Conservation (phyloP, 2,113 vertebrate species). For the Pantherophis guttatus region DNA sequence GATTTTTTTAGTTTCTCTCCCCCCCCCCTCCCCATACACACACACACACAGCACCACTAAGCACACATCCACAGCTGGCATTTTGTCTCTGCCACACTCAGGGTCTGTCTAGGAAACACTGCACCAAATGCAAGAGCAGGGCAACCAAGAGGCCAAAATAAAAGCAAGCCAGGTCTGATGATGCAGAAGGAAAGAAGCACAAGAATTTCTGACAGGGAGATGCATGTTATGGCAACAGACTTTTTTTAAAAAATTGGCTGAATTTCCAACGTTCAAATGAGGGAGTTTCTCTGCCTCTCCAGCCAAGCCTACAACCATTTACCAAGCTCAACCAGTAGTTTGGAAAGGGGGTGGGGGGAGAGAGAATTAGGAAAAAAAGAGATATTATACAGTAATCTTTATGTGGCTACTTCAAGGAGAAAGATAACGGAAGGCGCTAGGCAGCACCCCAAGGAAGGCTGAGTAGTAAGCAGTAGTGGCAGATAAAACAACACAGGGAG, state of each 20-base stretch:
- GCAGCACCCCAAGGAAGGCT: not conserved
- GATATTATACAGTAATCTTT: not conserved
- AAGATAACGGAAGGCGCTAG: not conserved
- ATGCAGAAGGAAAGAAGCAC: too few species aligned
- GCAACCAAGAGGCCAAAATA: not conserved
- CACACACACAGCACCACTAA: not conserved
- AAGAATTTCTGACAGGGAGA: not conserved
- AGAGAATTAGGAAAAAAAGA: not conserved
- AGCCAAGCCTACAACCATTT: not conserved
- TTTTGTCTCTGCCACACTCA: not conserved
- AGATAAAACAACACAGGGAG: slow-evolving; percentile 1
- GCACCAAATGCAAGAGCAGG: slow-evolving; percentile 47
- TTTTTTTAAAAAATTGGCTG: not conserved
- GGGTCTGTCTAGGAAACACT: slow-evolving; percentile 41
- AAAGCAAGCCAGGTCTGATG: not conserved
- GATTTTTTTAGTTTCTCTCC: not conserved
- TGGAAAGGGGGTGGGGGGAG: too few species aligned
- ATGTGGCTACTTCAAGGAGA: not conserved
- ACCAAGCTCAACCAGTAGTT: not conserved
- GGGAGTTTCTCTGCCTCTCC: not conserved
- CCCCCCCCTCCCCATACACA: too few species aligned
- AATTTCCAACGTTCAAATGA: not conserved
- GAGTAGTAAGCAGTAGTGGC: not conserved
- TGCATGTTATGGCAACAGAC: not conserved
- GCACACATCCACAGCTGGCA: not conserved